Conservation (phyloP, 2,113 vertebrate species). For the Pachyramphus minor region DNA sequence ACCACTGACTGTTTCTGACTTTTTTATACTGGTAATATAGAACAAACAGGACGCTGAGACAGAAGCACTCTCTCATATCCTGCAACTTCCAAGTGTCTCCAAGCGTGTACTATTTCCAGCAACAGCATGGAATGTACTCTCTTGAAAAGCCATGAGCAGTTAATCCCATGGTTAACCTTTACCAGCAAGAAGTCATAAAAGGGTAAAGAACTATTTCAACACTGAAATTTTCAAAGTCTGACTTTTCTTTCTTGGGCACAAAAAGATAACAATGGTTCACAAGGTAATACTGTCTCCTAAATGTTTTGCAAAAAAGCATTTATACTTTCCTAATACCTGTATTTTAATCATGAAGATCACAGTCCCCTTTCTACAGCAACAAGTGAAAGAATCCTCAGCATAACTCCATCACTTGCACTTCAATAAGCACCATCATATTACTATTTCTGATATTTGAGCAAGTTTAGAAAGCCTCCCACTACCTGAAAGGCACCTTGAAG, state of each 20-base stretch:
- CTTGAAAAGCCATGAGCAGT: not conserved
- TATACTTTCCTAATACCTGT: not conserved
- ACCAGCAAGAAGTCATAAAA: not conserved
- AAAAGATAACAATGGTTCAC: not conserved
- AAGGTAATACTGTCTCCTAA: not conserved
- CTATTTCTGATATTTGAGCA: not conserved
- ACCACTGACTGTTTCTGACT: not conserved
- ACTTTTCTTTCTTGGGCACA: not conserved
- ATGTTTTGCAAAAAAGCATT: not conserved
- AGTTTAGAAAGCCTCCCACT: not conserved
- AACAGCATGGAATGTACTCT: not conserved
- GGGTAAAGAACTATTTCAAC: not conserved
- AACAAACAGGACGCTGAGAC: not conserved
- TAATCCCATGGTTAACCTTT: accelerated
- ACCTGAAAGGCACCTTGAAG: not conserved
- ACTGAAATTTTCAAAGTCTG: not conserved
- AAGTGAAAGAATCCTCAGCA: not conserved
- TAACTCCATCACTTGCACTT: not conserved
- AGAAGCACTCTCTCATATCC: not conserved
- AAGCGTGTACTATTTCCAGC: not conserved
- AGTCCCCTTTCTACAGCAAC: not conserved
- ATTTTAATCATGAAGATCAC: not conserved
- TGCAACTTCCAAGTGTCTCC: not conserved
- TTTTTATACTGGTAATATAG: not conserved
- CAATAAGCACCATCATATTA: not conserved